Percentiles rank a stretch among this genome's conserved stretches.
Conservation (phyloP, 2,888 invertebrate genomes). For the Ormyrus thymus region DNA sequence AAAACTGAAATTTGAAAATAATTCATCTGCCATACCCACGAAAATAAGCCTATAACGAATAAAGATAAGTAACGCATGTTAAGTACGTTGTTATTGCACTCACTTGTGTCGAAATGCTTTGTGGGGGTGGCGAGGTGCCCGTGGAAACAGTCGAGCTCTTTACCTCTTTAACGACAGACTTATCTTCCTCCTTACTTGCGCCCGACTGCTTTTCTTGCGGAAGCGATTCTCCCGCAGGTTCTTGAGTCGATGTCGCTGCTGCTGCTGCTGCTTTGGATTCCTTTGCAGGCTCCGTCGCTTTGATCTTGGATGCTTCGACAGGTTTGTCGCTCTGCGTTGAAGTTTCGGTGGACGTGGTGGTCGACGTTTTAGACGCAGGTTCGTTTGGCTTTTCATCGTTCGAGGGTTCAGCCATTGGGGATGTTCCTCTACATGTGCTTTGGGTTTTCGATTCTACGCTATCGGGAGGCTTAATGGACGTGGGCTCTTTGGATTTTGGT, state of each 20-base stretch:
- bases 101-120: slow-evolving; percentile 91
- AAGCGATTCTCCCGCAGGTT: neutral
- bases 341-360: slow-evolving; percentile 4
- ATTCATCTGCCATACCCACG: no score
- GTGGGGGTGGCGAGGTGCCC: slow-evolving; percentile 91
- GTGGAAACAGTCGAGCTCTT: slow-evolving; percentile 77
- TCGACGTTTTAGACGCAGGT: neutral
- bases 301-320: neutral
- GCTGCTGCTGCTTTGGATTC: neutral
- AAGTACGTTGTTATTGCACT: slow-evolving; percentile 54
- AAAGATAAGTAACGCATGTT: slow-evolving; percentile 25
- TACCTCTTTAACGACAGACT: slow-evolving; percentile 33
- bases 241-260: no score
- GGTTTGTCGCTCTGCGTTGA: slow-evolving; percentile 51
- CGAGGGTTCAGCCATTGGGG: slow-evolving; percentile 8
- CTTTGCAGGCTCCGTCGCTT: neutral
- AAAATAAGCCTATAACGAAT: no score
- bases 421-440: slow-evolving; percentile 35
- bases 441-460: slow-evolving; percentile 6
- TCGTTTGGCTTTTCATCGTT: neutral
- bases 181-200: neutral
- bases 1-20: no score
- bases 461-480: neutral
- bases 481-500: slow-evolving; percentile 2
- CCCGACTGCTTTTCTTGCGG: neutral